A percentile compares a stretch with the other conserved stretches of the same genome.
phyloP scores from a whole-genome alignment of 2,888 invertebrate genomes.

The Sclerodermus sp. region DNA sequence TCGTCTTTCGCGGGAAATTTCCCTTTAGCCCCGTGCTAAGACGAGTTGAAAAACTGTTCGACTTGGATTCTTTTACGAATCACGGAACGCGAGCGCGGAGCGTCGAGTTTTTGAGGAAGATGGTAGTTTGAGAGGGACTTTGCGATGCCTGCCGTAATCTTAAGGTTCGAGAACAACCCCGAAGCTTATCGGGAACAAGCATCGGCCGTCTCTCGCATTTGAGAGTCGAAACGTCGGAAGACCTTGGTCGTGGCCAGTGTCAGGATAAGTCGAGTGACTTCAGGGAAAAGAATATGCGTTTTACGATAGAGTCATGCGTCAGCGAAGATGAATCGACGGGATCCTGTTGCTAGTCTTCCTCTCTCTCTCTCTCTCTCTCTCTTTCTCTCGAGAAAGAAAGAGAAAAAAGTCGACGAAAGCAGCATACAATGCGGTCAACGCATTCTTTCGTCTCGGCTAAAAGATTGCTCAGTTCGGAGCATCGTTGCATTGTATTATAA shows the following conservation, averaged over 20 bases:
- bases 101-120: too few species aligned
- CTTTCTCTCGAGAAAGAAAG: too few species aligned
- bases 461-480: too few species aligned
- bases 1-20: not conserved
- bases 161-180: not conserved
- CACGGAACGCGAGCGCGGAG: too few species aligned
- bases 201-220: constrained; percentile 1
- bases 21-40: not conserved
- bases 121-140: not conserved
- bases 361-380: too few species aligned
- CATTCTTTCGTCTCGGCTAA: too few species aligned
- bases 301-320: constrained; percentile 1
- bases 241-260: not conserved
- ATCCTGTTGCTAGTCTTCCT: too few species aligned
- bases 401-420: not conserved
- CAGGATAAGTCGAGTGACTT: not conserved
- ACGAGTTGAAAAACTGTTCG: too few species aligned
- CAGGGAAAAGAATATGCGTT: not conserved
- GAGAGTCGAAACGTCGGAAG: constrained; percentile 1
- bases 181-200: not conserved
- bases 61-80: too few species aligned
- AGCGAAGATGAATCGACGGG: not conserved
- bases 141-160: too few species aligned
- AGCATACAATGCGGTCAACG: too few species aligned
- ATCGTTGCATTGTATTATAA: too few species aligned